These are phyloP conservation scores for Nothura maculosa DNA, from an alignment of 2,797 vertebrate genomes.

Conservation along the genomic window DNA sequence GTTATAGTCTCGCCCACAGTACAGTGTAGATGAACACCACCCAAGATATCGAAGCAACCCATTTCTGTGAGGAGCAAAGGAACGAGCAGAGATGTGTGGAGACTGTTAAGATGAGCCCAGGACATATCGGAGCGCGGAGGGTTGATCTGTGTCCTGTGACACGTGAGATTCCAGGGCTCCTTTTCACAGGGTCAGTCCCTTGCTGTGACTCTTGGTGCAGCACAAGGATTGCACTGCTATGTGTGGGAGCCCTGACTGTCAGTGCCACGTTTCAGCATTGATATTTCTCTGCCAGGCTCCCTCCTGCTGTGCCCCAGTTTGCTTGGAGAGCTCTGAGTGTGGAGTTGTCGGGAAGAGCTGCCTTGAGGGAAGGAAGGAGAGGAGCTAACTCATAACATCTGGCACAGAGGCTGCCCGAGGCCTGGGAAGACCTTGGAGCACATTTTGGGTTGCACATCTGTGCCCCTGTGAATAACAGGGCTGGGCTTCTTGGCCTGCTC, in stretches of 20 bases:
- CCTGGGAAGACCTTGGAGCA: fast-evolving
- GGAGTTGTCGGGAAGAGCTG: not conserved
- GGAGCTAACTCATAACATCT: not conserved
- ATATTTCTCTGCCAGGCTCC: not conserved
- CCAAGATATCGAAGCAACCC: fast-evolving
- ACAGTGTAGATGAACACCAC: not conserved
- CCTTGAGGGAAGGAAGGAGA: not conserved
- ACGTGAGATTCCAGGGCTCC: not conserved
- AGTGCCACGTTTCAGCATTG: not conserved
- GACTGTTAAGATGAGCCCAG: not conserved
- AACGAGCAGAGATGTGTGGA: not conserved
- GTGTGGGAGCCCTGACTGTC: not conserved
- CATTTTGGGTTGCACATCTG: fast-evolving
- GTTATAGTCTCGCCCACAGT: not conserved
- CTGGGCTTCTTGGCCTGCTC: not conserved
- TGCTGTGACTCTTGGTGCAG: fast-evolving
- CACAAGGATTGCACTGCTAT: not conserved
- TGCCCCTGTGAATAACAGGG: not conserved
- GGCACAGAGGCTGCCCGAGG: not conserved
- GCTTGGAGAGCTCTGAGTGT: not conserved
- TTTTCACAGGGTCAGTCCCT: fast-evolving
- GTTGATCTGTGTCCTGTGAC: not conserved
- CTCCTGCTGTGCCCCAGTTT: not conserved
- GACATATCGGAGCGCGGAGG: not conserved
- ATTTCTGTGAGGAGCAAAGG: not conserved